Percentiles rank a stretch among this genome's conserved stretches.
phyloP scores from a whole-genome alignment of 2,888 invertebrate genomes.

The Scelioninae gen. 1 region DNA sequence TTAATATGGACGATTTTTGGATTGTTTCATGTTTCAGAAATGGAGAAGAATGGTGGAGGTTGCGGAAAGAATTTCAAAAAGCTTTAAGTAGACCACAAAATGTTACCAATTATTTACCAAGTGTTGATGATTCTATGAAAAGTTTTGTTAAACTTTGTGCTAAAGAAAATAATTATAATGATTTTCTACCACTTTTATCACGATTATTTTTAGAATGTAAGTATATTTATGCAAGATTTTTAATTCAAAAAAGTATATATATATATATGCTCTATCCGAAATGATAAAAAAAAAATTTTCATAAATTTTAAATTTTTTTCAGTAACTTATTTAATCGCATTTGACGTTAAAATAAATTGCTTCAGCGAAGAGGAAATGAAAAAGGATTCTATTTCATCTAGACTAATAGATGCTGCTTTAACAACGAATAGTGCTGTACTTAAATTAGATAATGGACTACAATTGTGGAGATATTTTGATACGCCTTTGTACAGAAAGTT shows the following conservation, averaged over 20 bases:
- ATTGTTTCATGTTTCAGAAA: slow-evolving; percentile 86
- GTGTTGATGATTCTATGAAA: slow-evolving; percentile 87
- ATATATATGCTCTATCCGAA: too few relatives aligned
- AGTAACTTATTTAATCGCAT: slow-evolving; percentile 91
- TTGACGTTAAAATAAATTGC: slow-evolving; percentile 89
- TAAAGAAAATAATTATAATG: slow-evolving; percentile 84
- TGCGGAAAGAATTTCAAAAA: slow-evolving; percentile 92
- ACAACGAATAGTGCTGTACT: slow-evolving; percentile 89
- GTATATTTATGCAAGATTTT: slow-evolving; percentile 69
- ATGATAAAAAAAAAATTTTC: too few relatives aligned
- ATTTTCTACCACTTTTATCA: slow-evolving; percentile 89
- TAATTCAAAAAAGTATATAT: not conserved
- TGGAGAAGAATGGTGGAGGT: slow-evolving; percentile 92
- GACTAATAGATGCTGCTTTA: slow-evolving; percentile 89
- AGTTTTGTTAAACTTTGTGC: slow-evolving; percentile 88
- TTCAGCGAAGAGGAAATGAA: slow-evolving; percentile 87
- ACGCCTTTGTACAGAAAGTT: slow-evolving; percentile 90
- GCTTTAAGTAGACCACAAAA: slow-evolving; percentile 90
- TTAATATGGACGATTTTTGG: too few relatives aligned
- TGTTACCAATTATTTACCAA: slow-evolving; percentile 88
- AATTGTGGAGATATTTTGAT: slow-evolving; percentile 89
- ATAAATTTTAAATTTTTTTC: slow-evolving; percentile 77
- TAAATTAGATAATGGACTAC: slow-evolving; percentile 88
- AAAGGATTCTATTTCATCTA: slow-evolving; percentile 87
- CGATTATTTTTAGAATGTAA: slow-evolving; percentile 92